These are phyloP conservation scores for Nannobrachium achirus DNA, from an alignment of 2,113 vertebrate genomes.

Conservation along the genomic window DNA sequence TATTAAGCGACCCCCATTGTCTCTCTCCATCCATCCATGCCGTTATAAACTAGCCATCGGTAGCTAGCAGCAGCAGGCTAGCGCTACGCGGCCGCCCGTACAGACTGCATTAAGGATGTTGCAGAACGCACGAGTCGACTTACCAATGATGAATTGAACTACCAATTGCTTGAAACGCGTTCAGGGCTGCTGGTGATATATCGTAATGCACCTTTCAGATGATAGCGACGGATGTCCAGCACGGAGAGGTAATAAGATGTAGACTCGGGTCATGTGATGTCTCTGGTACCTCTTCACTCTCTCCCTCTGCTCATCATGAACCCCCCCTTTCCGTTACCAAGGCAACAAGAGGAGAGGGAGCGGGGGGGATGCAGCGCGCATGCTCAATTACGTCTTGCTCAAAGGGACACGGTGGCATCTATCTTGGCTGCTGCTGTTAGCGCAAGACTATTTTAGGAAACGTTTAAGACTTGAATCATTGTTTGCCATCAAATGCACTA, in stretches of 20 bases:
- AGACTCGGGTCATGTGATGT: constrained; percentile 60
- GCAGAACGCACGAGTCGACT: constrained; percentile 34
- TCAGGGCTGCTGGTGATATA: no score
- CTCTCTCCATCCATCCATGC: constrained; percentile 37
- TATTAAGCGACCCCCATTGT: constrained; percentile 59
- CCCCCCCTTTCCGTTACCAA: constrained; percentile 67
- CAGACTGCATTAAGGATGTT: background rate
- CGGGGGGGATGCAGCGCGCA: constrained; percentile 79
- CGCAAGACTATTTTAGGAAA: constrained; percentile 35
- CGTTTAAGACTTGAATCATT: background rate
- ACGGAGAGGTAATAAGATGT: constrained; percentile 18
- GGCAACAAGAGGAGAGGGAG: constrained; percentile 74
- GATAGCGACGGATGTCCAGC: background rate
- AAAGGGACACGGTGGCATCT: constrained; percentile 27
- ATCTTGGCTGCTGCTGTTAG: constrained; percentile 19
- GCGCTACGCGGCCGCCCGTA: background rate
- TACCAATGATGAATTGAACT: constrained; percentile 39
- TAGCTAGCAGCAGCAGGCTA: constrained; percentile 25
- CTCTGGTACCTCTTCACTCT: constrained; percentile 64
- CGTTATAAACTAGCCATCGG: constrained; percentile 2
- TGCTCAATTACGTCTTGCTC: constrained; percentile 57
- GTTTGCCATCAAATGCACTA: no score
- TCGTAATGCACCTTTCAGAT: no score
- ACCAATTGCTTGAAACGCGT: background rate
- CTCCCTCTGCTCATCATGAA: constrained; percentile 34